Evolutionary conservation across 2,888 invertebrate genomes (phyloP).

Genomic region (Salticus scenicus): DNA sequence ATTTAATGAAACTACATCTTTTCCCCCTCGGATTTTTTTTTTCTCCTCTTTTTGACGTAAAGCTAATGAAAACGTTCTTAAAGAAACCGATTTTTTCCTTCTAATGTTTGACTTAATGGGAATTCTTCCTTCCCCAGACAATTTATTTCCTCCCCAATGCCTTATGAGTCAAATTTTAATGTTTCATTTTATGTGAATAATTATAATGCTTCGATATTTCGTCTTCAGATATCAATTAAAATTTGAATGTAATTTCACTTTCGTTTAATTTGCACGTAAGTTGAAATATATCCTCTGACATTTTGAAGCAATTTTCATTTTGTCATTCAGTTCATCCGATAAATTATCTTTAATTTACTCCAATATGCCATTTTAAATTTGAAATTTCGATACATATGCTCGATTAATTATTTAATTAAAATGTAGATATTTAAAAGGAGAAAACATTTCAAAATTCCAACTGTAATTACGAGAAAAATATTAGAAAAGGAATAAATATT

Average conservation of each 20-base stretch:
- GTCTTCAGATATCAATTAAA: not conserved
- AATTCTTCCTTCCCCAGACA: not conserved
- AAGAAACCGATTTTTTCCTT: not conserved
- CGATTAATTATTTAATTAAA: too few relatives aligned
- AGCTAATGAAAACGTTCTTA: not conserved
- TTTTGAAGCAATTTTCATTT: not conserved
- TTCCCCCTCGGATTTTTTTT: not conserved
- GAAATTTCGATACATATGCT: too few relatives aligned
- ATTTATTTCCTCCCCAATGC: not conserved
- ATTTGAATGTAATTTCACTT: not conserved
- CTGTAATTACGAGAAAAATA: too few relatives aligned
- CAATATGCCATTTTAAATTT: not conserved
- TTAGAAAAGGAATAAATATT: too few relatives aligned
- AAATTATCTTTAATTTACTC: not conserved
- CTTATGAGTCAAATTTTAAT: not conserved
- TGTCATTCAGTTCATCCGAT: not conserved
- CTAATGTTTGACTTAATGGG: constrained; percentile 3
- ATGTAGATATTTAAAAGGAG: too few relatives aligned
- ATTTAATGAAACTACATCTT: constrained; percentile 5
- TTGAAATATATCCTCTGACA: not conserved
- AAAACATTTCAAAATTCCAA: too few relatives aligned
- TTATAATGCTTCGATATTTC: not conserved
- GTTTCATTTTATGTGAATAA: not conserved
- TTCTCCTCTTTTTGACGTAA: too few relatives aligned
- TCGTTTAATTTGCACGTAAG: not conserved